Percentiles rank a stretch among this genome's conserved stretches.
These are phyloP conservation scores for Parotia lawesii DNA, from an alignment of 2,113 vertebrate genomes.

Conservation along the genomic window DNA sequence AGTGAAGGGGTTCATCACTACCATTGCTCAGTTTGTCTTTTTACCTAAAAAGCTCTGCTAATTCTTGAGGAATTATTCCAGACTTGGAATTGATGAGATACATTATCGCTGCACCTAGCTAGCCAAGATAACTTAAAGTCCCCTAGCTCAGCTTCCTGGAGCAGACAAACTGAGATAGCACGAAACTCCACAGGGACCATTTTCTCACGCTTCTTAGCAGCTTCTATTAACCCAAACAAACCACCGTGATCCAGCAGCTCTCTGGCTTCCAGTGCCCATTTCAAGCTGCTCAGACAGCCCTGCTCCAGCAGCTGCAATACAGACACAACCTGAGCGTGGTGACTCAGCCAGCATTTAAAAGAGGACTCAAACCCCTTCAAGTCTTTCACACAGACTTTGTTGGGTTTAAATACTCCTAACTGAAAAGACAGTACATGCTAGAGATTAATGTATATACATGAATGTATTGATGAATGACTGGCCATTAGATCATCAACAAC, in stretches of 20 bases:
- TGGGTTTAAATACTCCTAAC: background rate
- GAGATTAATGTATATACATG: background rate
- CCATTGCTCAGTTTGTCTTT: background rate
- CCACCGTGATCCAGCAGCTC: background rate
- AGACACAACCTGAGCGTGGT: fast-evolving
- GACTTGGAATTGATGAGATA: background rate
- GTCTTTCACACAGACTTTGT: background rate
- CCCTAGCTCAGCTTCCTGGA: background rate
- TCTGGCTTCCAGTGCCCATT: background rate
- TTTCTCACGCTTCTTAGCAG: background rate
- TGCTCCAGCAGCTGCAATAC: background rate
- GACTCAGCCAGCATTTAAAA: background rate
- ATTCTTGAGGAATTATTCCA: conserved; percentile 1
- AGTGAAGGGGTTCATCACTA: background rate
- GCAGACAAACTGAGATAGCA: background rate
- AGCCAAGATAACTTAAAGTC: background rate
- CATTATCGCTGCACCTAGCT: fast-evolving
- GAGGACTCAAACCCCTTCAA: background rate
- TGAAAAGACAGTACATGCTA: background rate
- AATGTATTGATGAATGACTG: background rate
- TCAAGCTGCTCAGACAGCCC: background rate
- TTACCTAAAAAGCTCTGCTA: background rate
- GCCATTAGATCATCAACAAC: background rate
- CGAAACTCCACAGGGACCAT: background rate
- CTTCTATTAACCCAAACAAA: background rate